A percentile compares a stretch with the other conserved stretches of the same genome.
These are phyloP conservation scores for Cetonia aurata DNA, from an alignment of 2,888 invertebrate species.

Conservation along the genomic window DNA sequence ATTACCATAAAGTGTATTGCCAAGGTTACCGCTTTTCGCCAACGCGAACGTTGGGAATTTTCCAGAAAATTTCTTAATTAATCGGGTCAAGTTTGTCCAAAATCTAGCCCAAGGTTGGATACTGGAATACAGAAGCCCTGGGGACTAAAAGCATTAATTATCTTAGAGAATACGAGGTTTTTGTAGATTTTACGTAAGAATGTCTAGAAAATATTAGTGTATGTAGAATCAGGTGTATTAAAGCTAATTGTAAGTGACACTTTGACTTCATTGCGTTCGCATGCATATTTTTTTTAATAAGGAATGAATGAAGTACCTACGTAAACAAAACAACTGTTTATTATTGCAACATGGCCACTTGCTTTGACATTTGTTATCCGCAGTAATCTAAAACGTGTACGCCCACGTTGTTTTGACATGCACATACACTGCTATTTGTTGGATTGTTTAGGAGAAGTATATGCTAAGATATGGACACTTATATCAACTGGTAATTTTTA, in stretches of 20 bases:
- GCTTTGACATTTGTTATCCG: constrained; percentile 32
- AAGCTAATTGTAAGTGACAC: not conserved
- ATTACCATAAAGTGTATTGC: constrained; percentile 30
- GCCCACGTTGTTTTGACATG: constrained; percentile 34
- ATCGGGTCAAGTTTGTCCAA: constrained; percentile 8
- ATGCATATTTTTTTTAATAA: not conserved
- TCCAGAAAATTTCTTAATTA: not conserved
- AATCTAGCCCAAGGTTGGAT: not conserved
- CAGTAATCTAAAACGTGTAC: constrained; percentile 18
- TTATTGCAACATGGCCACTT: constrained; percentile 6
- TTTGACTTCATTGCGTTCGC: not conserved
- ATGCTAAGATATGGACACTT: constrained; percentile 1
- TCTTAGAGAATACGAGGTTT: too few species aligned
- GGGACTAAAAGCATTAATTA: too few species aligned
- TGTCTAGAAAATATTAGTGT: too few species aligned
- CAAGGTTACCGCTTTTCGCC: constrained; percentile 14
- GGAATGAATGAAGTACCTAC: constrained; percentile 20
- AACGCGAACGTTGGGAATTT: constrained; percentile 1
- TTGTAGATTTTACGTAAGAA: too few species aligned
- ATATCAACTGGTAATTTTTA: too few species aligned
- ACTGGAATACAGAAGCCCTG: too few species aligned
- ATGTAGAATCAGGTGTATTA: not conserved
- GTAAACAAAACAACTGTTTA: constrained; percentile 31
- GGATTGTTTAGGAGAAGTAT: not conserved
- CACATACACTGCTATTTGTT: constrained; percentile 6